These are phyloP conservation scores for Brachystomella parvula DNA, from an alignment of 1,140 invertebrate species.

Conservation along the genomic window DNA sequence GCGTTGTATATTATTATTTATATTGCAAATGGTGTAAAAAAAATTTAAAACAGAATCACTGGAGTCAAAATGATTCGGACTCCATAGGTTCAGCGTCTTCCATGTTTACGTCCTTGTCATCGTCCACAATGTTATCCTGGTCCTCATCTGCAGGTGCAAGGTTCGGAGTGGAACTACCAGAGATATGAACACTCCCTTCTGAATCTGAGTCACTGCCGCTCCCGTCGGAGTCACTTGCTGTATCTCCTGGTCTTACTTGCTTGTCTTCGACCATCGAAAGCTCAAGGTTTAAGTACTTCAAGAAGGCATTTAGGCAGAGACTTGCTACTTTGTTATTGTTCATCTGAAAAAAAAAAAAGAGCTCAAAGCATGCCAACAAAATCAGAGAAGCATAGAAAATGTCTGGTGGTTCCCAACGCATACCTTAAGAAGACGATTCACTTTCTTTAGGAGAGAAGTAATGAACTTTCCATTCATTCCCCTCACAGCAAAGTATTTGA, in stretches of 20 bases:
- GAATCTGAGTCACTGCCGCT: constrained; percentile 1
- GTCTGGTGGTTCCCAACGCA: too few relatives aligned
- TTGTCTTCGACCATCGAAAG: neutral
- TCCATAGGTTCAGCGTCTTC: too few relatives aligned
- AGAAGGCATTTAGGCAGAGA: neutral
- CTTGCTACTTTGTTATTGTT: neutral
- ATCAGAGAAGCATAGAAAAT: too few relatives aligned
- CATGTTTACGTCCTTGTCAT: too few relatives aligned
- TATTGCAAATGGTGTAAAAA: too few relatives aligned
- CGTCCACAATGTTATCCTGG: too few relatives aligned
- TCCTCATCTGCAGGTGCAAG: too few relatives aligned
- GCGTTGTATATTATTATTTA: too few relatives aligned
- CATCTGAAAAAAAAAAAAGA: neutral
- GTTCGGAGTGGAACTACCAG: neutral
- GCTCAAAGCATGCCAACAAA: too few relatives aligned
- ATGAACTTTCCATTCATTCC: neutral
- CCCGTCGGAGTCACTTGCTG: neutral
- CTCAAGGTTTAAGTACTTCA: neutral
- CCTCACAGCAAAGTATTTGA: neutral
- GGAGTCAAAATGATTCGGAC: too few relatives aligned
- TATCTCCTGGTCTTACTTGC: neutral
- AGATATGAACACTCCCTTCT: neutral
- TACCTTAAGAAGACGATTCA: neutral
- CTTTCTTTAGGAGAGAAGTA: neutral
- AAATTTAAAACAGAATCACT: too few relatives aligned